Conservation (phyloP, 2,888 invertebrate genomes). For the Atherix ibis region DNA sequence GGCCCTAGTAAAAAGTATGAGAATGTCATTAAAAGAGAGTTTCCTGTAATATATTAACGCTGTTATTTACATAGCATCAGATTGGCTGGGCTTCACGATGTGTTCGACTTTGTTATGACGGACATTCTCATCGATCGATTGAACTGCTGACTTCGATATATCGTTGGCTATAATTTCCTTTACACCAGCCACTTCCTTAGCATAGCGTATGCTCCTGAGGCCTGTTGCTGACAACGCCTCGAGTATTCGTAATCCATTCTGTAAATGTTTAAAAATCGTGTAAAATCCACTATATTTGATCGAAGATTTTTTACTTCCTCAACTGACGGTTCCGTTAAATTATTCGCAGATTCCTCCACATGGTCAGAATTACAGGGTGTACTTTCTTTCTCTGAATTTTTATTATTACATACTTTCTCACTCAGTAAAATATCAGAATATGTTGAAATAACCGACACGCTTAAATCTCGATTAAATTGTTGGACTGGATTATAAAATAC, state of each 20-base stretch:
- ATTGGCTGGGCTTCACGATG: conserved; percentile 57
- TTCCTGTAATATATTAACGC: not conserved
- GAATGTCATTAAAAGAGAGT: not conserved
- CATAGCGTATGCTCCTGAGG: conserved; percentile 87
- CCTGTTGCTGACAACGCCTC: conserved; percentile 96
- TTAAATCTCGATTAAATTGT: conserved; percentile 93
- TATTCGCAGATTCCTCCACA: no score
- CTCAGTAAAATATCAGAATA: not conserved
- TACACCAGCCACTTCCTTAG: conserved; percentile 77
- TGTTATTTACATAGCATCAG: conserved; percentile 69
- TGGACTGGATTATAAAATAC: conserved; percentile 98
- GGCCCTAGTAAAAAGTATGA: conserved; percentile 42
- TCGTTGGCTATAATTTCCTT: conserved; percentile 83
- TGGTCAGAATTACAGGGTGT: not conserved
- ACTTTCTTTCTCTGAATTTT: not conserved
- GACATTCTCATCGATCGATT: conserved; percentile 71
- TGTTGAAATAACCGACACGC: conserved; percentile 43
- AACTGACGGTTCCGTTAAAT: no score
- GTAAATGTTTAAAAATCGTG: not conserved
- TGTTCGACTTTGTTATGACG: conserved; percentile 55
- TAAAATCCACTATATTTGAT: conserved; percentile 1
- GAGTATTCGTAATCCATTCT: conserved; percentile 41
- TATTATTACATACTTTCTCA: conserved; percentile 8
- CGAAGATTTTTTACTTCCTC: not conserved
- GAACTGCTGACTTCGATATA: conserved; percentile 67